A percentile compares a stretch with the other conserved stretches of the same genome.
Evolutionary conservation across 2,797 vertebrate genomes (phyloP).

Genomic region (Myotis daubentonii): DNA sequence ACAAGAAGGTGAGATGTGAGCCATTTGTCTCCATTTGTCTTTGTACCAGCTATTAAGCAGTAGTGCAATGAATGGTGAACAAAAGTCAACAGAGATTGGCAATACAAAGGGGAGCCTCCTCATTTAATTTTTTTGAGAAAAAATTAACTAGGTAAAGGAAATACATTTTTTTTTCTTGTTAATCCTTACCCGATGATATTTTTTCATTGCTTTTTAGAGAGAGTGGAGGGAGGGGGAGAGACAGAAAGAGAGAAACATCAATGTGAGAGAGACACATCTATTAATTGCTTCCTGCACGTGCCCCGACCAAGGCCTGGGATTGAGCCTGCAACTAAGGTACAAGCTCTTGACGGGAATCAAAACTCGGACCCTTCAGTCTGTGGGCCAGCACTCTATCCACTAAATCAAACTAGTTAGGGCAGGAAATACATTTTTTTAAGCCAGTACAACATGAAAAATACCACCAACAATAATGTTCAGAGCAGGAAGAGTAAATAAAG

Average conservation of each 20-base stretch:
- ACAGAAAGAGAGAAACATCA: too few species aligned
- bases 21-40: background rate
- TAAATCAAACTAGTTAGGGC: too few species aligned
- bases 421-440: background rate
- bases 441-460: background rate
- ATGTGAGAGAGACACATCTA: too few species aligned
- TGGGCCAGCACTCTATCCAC: too few species aligned
- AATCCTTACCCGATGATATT: too few species aligned
- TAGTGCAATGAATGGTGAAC: background rate
- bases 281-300: too few species aligned
- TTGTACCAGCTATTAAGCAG: background rate
- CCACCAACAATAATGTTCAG: background rate
- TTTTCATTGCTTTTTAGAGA: too few species aligned
- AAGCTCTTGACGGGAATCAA: too few species aligned
- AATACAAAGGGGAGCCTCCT: background rate
- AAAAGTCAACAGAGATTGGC: background rate
- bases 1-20: background rate
- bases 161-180: background rate
- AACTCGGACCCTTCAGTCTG: too few species aligned
- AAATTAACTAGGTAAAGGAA: conserved; percentile 45
- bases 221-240: too few species aligned
- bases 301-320: too few species aligned
- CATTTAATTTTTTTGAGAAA: conserved; percentile 3
- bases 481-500: conserved; percentile 49
- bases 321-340: too few species aligned